Evolutionary conservation across 2,888 invertebrate genomes (phyloP).

Genomic region (Cepaea hortensis): DNA sequence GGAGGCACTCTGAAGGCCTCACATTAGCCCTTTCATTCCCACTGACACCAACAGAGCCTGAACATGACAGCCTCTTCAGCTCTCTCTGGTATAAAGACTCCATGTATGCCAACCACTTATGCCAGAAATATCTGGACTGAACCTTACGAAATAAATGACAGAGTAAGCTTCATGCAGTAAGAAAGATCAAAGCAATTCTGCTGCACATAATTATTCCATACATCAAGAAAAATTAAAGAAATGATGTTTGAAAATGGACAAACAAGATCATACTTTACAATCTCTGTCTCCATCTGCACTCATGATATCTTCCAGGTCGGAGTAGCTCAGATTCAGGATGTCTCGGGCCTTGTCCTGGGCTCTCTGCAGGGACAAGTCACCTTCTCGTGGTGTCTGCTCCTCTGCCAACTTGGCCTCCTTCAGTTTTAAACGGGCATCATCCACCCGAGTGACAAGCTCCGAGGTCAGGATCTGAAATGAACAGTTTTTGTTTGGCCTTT

Average conservation of each 20-base stretch:
- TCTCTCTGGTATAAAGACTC: too few relatives aligned
- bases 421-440: slow-evolving; percentile 61
- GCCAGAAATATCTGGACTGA: too few relatives aligned
- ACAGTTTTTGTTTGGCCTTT: background rate
- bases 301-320: slow-evolving; percentile 74
- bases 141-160: too few relatives aligned
- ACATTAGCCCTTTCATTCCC: too few relatives aligned
- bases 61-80: too few relatives aligned
- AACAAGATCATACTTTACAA: slow-evolving; percentile 31
- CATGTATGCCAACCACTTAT: too few relatives aligned
- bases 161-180: too few relatives aligned
- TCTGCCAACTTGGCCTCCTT: slow-evolving; percentile 55
- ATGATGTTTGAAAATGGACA: background rate
- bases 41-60: too few relatives aligned
- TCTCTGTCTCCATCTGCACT: slow-evolving; percentile 66
- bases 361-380: slow-evolving; percentile 61
- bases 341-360: slow-evolving; percentile 72
- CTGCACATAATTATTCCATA: too few relatives aligned
- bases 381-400: slow-evolving; percentile 38
- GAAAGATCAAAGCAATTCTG: too few relatives aligned
- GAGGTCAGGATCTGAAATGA: slow-evolving; percentile 64
- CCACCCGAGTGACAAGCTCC: slow-evolving; percentile 63
- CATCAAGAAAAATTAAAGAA: background rate
- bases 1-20: too few relatives aligned
- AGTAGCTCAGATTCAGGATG: slow-evolving; percentile 74